A percentile compares a stretch with the other conserved stretches of the same genome.
Conservation (phyloP, 37 sponge, comb jelly and placozoan species). For the Ephydatia muelleri region DNA sequence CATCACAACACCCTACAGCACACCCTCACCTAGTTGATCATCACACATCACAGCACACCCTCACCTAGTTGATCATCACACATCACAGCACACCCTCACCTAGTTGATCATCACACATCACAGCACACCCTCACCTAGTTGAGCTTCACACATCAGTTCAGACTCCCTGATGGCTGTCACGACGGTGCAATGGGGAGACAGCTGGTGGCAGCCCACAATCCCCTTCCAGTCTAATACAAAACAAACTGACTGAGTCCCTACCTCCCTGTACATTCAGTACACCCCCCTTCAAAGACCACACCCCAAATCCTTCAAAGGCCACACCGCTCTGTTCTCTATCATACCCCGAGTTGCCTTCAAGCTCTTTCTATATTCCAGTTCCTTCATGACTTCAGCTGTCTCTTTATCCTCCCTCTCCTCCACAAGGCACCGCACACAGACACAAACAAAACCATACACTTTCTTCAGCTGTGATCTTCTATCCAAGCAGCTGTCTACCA, state of each 20-base stretch:
- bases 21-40: not conserved
- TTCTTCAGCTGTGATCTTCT: constrained; percentile 26
- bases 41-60: not conserved
- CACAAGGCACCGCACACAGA: constrained; percentile 40
- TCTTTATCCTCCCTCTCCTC: not conserved
- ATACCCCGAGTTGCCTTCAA: not conserved
- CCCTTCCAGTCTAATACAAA: not conserved
- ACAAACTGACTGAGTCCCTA: not conserved
- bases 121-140: not conserved
- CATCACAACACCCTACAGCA: too few species aligned
- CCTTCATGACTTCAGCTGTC: not conserved
- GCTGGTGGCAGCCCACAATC: not conserved
- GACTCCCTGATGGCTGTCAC: not conserved
- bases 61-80: too few species aligned
- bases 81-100: too few species aligned
- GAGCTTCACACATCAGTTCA: not conserved
- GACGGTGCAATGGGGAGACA: not conserved
- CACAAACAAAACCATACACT: constrained; percentile 54
- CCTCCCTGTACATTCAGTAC: not conserved
- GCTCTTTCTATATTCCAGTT: not conserved
- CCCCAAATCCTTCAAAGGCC: not conserved
- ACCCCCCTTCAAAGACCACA: not conserved
- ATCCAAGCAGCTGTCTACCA: constrained; percentile 38
- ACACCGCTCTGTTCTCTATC: too few species aligned
- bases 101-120: too few species aligned